Conservation (phyloP, 2,113 vertebrate genomes). For the Megalops atlanticus region DNA sequence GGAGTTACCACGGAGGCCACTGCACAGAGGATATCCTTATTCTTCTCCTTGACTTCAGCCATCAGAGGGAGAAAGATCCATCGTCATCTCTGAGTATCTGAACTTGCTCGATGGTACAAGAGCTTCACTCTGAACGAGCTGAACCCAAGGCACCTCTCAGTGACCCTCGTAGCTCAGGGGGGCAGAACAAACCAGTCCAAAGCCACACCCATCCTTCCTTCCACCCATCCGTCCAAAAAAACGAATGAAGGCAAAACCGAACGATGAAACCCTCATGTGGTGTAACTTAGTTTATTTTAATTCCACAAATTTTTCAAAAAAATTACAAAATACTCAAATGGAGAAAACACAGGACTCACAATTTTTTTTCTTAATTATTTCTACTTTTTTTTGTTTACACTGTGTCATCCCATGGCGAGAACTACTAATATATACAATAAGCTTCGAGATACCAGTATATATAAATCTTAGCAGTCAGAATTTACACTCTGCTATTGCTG, state of each 20-base stretch:
- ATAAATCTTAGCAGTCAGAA: conserved; percentile 94
- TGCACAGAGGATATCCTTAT: no score
- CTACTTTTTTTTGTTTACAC: conserved; percentile 99
- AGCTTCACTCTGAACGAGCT: no score
- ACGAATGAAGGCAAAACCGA: neutral
- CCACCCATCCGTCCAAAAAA: no score
- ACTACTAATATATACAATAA: conserved; percentile 99
- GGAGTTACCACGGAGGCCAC: no score
- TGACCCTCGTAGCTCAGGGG: no score
- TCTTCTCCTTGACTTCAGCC: no score
- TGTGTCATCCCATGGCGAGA: conserved; percentile 97
- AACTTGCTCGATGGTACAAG: no score
- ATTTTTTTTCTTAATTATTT: conserved; percentile 92
- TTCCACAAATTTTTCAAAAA: conserved; percentile 99
- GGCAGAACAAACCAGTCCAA: no score
- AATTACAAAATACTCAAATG: conserved; percentile 99
- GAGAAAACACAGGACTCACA: conserved; percentile 99
- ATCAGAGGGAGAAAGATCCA: no score
- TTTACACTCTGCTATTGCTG: conserved; percentile 89
- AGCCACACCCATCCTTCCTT: no score
- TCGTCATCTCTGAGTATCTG: no score
- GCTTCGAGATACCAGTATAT: conserved; percentile 98
- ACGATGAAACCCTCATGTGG: conserved; percentile 68
- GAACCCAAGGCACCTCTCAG: no score
- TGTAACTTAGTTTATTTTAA: conserved; percentile 99